Conservation (phyloP, 2,113 vertebrate species). For the Sphaerodactylus townsendi region DNA sequence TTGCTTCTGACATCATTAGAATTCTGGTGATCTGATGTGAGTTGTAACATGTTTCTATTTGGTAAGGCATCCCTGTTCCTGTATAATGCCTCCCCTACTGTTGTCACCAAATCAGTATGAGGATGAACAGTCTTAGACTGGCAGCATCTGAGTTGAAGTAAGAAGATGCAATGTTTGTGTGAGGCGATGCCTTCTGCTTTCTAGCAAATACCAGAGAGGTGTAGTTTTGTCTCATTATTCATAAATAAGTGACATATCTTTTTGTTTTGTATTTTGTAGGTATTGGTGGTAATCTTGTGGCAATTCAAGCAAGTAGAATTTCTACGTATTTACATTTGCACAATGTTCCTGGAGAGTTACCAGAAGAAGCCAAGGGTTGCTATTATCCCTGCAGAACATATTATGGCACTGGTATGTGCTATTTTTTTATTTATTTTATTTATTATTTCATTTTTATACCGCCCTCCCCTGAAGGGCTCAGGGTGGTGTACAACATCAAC, state of each 20-base stretch:
- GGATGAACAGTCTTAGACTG: neutral
- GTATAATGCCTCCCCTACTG: neutral
- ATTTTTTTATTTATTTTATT: neutral
- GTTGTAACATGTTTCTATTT: neutral
- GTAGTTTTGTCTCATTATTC: neutral
- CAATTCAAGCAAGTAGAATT: constrained; percentile 96
- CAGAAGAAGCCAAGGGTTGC: constrained; percentile 89
- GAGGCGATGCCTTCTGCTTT: neutral
- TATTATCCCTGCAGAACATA: constrained; percentile 92
- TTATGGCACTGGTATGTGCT: constrained; percentile 83
- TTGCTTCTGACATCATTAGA: neutral
- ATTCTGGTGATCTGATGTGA: neutral
- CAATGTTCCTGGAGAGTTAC: constrained; percentile 88
- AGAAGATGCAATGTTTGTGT: neutral
- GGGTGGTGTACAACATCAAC: too few species aligned
- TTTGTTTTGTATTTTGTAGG: constrained; percentile 73
- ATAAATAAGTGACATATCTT: neutral
- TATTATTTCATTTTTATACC: neutral
- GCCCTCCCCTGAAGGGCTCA: too few species aligned
- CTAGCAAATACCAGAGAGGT: neutral
- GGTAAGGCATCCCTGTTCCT: neutral
- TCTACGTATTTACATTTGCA: constrained; percentile 96
- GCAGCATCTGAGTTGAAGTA: neutral
- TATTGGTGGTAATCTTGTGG: constrained; percentile 96
- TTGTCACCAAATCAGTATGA: neutral